A percentile compares a stretch with the other conserved stretches of the same genome.
phyloP scores from a whole-genome alignment of 2,113 vertebrate genomes.

The Laticauda colubrina region DNA sequence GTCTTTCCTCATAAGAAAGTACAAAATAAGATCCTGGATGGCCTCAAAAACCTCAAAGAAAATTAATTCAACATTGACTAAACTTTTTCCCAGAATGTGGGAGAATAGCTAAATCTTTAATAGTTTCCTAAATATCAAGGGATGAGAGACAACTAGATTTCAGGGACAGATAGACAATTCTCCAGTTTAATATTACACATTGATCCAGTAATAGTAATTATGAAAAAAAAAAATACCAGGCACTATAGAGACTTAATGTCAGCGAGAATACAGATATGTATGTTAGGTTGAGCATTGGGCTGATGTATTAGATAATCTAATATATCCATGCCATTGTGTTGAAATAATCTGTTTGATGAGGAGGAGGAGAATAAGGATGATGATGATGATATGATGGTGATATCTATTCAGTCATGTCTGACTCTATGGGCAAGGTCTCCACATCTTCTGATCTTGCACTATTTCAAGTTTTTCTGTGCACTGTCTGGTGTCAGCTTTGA shows the following conservation, averaged over 20 bases:
- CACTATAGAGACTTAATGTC: background rate
- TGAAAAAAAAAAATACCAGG: background rate
- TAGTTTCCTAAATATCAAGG: background rate
- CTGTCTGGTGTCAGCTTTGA: too few species aligned
- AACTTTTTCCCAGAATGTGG: background rate
- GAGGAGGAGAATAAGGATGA: too few species aligned
- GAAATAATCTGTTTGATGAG: background rate
- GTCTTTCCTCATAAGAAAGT: background rate
- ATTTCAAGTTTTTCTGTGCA: too few species aligned
- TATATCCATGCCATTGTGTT: background rate
- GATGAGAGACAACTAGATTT: background rate
- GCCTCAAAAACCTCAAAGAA: background rate
- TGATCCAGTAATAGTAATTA: background rate
- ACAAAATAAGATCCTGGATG: background rate
- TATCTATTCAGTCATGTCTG: too few species aligned
- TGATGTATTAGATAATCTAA: background rate
- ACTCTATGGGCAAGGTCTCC: too few species aligned
- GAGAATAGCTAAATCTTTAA: background rate
- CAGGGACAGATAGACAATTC: background rate
- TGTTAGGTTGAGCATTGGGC: background rate
- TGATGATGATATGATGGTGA: too few species aligned
- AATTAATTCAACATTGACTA: background rate
- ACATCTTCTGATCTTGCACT: too few species aligned
- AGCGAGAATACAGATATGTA: background rate
- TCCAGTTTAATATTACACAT: background rate